Percentiles rank a stretch among this genome's conserved stretches.
phyloP scores from a whole-genome alignment of 2,888 invertebrate species.

The Phengaris alcon region DNA sequence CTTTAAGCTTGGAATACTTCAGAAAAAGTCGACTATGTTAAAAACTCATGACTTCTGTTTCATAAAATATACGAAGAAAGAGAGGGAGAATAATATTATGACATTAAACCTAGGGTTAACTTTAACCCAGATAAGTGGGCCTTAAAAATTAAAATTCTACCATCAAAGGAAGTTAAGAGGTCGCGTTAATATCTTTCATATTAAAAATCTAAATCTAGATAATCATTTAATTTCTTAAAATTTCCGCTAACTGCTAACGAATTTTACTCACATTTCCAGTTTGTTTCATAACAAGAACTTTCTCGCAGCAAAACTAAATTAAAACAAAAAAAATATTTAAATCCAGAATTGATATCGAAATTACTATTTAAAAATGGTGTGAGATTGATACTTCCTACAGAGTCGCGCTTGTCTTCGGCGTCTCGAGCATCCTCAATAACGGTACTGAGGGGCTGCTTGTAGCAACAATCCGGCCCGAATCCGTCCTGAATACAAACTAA shows the following conservation, averaged over 20 bases:
- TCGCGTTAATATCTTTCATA: background rate
- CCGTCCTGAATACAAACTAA: background rate
- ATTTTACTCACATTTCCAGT: background rate
- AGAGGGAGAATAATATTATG: no score
- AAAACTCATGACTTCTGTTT: no score
- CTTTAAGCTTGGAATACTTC: no score
- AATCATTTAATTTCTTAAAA: background rate
- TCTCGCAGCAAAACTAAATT: background rate
- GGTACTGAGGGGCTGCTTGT: slow-evolving; percentile 46
- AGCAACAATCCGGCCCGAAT: background rate
- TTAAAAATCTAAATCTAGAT: background rate
- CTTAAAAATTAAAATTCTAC: no score
- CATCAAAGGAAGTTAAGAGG: background rate
- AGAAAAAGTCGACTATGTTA: no score
- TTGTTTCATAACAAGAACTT: background rate
- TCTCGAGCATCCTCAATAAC: slow-evolving; percentile 55
- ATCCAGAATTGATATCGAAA: background rate
- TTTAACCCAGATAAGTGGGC: no score
- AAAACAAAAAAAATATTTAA: background rate
- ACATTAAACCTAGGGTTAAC: no score
- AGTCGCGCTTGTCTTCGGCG: slow-evolving; percentile 49
- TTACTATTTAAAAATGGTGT: slow-evolving; percentile 11
- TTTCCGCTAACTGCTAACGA: background rate
- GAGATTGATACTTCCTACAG: slow-evolving; percentile 59
- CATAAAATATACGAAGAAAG: no score